phyloP scores from a whole-genome alignment of 2,797 vertebrate species.

The Fistularia tabacaria region DNA sequence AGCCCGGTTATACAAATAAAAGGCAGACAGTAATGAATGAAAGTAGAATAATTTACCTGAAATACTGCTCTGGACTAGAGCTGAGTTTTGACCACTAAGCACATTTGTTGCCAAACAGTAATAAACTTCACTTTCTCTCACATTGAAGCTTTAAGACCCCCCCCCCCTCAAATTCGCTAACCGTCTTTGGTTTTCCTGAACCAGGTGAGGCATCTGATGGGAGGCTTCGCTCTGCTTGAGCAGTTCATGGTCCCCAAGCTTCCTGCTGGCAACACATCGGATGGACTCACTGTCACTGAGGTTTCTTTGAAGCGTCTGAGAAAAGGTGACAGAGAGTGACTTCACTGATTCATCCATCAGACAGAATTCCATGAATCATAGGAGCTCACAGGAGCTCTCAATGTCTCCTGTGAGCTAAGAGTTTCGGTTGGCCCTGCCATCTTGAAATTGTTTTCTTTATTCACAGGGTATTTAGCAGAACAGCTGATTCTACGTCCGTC shows the following conservation, averaged over 20 bases:
- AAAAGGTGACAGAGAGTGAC: neutral
- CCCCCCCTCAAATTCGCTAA: slow-evolving; percentile 9
- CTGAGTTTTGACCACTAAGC: slow-evolving; percentile 21
- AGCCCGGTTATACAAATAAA: too few relatives aligned
- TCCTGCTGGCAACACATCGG: slow-evolving; percentile 37
- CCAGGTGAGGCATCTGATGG: slow-evolving; percentile 51
- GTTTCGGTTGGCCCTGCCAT: slow-evolving; percentile 4
- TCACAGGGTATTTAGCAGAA: slow-evolving; percentile 39
- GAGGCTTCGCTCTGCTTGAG: slow-evolving; percentile 59
- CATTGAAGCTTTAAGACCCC: slow-evolving; percentile 27
- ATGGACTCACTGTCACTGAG: slow-evolving; percentile 19
- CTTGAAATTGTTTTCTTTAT: neutral
- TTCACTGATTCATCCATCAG: neutral
- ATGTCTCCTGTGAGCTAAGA: too few relatives aligned
- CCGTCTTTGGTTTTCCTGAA: slow-evolving; percentile 20
- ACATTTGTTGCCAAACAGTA: slow-evolving; percentile 48
- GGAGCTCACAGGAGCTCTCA: slow-evolving; percentile 37
- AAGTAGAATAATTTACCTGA: too few relatives aligned
- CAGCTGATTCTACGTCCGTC: slow-evolving; percentile 49
- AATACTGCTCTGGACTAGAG: neutral
- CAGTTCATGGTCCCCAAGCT: slow-evolving; percentile 57
- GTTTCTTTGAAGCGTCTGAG: slow-evolving; percentile 56
- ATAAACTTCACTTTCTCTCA: slow-evolving; percentile 30
- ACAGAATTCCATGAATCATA: neutral
- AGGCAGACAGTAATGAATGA: too few relatives aligned